Percentiles rank a stretch among this genome's conserved stretches.
Conservation (phyloP, 2,797 vertebrate species). For the Spatula versicolor region DNA sequence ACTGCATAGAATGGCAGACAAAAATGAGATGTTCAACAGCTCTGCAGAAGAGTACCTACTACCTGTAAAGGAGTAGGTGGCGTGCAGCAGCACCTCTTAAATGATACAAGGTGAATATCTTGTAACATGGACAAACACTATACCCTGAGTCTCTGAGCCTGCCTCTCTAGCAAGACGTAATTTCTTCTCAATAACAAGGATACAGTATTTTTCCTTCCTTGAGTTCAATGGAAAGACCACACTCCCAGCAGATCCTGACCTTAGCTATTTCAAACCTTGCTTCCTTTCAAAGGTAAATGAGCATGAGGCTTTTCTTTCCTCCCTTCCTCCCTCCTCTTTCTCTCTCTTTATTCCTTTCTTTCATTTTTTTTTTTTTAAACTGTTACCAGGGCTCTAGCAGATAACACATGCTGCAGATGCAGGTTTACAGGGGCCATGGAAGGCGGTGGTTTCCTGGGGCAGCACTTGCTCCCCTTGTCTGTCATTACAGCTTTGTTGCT, state of each 20-base stretch:
- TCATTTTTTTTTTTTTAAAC: neutral
- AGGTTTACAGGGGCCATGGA: neutral
- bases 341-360: neutral
- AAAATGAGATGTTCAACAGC: neutral
- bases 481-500: neutral
- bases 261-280: neutral
- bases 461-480: neutral
- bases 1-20: neutral
- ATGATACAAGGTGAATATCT: neutral
- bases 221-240: neutral
- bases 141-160: neutral
- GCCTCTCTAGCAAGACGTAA: neutral
- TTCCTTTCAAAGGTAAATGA: neutral
- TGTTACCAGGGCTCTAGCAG: neutral
- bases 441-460: neutral
- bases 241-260: neutral
- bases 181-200: neutral
- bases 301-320: rapidly evolving
- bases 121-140: neutral
- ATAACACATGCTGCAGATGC: neutral
- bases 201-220: neutral
- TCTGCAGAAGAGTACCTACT: neutral
- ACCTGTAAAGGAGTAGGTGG: neutral
- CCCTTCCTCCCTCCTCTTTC: too few relatives aligned
- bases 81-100: neutral